Conservation (phyloP, 2,888 invertebrate species). For the Callimorpha dominula region DNA sequence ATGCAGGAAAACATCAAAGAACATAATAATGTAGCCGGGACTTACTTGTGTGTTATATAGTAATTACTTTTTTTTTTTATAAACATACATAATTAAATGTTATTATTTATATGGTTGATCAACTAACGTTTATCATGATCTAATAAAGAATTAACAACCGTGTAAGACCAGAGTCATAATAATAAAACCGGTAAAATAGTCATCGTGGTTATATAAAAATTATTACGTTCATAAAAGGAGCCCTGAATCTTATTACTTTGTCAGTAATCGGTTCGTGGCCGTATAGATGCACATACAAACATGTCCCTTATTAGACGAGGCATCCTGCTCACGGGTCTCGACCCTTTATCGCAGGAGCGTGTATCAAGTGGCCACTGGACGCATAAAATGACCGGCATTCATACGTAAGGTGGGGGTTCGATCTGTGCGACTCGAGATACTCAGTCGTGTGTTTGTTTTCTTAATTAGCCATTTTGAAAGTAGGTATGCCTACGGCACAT, state of each 20-base stretch:
- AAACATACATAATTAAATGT: neutral
- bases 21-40: neutral
- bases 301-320: conserved; percentile 70
- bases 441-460: conserved; percentile 25
- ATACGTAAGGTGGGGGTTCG: conserved; percentile 45
- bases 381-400: conserved; percentile 67
- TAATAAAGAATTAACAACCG: conserved; percentile 21
- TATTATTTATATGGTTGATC: neutral
- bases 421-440: conserved; percentile 24
- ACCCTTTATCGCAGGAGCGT: conserved; percentile 73
- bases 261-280: conserved; percentile 32
- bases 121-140: conserved; percentile 16
- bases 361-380: conserved; percentile 66
- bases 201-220: conserved; percentile 23
- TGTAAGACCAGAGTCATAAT: conserved; percentile 29
- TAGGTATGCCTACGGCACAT: conserved; percentile 23
- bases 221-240: conserved; percentile 33
- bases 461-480: conserved; percentile 33
- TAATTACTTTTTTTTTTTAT: neutral
- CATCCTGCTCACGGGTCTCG: conserved; percentile 73
- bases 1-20: conserved; percentile 8
- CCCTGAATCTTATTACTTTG: conserved; percentile 45
- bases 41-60: neutral
- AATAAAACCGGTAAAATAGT: conserved; percentile 39
- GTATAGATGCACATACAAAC: conserved; percentile 60